phyloP scores from a whole-genome alignment of 1,140 invertebrate species.

The Calliphora vicina region DNA sequence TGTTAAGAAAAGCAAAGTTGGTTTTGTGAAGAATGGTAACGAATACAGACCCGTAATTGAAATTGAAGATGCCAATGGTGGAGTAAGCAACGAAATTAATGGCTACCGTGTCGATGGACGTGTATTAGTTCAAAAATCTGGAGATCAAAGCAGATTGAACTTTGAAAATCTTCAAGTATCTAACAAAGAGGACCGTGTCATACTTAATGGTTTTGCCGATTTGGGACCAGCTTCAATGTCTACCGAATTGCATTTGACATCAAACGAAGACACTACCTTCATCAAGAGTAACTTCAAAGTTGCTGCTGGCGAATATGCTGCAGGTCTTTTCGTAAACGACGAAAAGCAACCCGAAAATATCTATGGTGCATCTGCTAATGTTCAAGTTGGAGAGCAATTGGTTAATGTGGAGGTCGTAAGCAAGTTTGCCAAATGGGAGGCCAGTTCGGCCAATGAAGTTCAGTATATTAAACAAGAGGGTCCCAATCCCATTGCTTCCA shows the following conservation, averaged over 20 bases:
- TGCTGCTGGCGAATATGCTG: constrained; percentile 47
- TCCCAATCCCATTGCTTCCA: constrained; percentile 40
- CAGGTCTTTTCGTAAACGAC: constrained; percentile 51
- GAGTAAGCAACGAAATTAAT: constrained; percentile 62
- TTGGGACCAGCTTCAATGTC: constrained; percentile 38
- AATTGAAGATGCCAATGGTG: constrained; percentile 67
- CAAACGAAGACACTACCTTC: constrained; percentile 45
- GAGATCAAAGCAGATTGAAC: constrained; percentile 65
- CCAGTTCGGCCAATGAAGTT: constrained; percentile 37
- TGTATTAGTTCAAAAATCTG: constrained; percentile 65
- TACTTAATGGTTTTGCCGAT: constrained; percentile 65
- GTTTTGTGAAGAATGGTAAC: constrained; percentile 69
- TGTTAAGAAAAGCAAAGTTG: constrained; percentile 70
- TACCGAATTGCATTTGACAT: constrained; percentile 46
- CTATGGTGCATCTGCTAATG: constrained; percentile 46
- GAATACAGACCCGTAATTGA: constrained; percentile 76
- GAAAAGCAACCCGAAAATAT: constrained; percentile 47
- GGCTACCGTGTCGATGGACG: constrained; percentile 67
- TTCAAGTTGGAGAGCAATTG: constrained; percentile 39
- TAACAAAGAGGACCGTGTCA: constrained; percentile 62
- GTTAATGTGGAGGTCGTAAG: constrained; percentile 43
- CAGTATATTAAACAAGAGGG: constrained; percentile 41
- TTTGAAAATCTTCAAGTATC: constrained; percentile 69
- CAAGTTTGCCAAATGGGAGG: constrained; percentile 44
- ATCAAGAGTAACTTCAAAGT: constrained; percentile 48